phyloP scores from a whole-genome alignment of 2,113 vertebrate species.

The Clarias gariepinus region DNA sequence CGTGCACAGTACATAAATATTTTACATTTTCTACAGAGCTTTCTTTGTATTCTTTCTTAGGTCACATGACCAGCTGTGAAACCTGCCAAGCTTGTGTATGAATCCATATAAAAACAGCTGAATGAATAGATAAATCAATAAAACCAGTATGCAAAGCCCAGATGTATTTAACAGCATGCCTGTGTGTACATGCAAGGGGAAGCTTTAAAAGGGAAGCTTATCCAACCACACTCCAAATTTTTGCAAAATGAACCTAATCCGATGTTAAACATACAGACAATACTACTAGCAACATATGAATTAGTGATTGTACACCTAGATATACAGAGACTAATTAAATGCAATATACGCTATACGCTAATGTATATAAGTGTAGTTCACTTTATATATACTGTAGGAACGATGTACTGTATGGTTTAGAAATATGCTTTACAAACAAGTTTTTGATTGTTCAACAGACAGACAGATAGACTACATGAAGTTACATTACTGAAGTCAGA shows the following conservation, averaged over 20 bases:
- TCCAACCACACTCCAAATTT: background rate
- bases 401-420: background rate
- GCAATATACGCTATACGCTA: too few relatives aligned
- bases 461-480: background rate
- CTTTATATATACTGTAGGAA: background rate
- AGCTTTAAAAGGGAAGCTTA: background rate
- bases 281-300: background rate
- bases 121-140: background rate
- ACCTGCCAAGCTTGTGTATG: background rate
- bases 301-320: background rate
- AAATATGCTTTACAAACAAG: background rate
- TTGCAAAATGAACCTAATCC: background rate
- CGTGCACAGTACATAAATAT: background rate
- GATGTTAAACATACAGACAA: background rate
- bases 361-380: background rate
- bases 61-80: background rate
- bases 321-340: background rate
- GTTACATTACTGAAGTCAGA: background rate
- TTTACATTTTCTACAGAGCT: background rate
- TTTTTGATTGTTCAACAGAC: background rate
- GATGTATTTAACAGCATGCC: background rate
- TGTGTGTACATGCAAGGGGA: background rate
- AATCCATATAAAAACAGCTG: background rate
- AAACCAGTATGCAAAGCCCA: too few relatives aligned
- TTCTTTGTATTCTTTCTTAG: background rate